Conservation (phyloP, 2,113 vertebrate species). For the Muscicapa adusta region DNA sequence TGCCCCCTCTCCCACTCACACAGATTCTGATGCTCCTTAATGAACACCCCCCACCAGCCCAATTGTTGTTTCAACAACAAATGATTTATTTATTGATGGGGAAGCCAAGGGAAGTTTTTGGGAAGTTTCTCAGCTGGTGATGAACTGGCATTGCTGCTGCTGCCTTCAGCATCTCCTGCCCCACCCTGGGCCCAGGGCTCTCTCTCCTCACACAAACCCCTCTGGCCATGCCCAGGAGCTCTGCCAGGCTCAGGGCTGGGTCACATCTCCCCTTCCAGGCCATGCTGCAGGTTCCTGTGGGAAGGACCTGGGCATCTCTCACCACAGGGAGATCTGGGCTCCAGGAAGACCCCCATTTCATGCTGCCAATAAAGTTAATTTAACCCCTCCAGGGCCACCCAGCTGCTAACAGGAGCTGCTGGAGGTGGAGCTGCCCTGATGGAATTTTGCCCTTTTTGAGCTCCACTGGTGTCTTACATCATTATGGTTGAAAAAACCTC, state of each 20-base stretch:
- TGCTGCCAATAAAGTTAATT: background rate
- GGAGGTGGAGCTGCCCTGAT: background rate
- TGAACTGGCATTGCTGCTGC: background rate
- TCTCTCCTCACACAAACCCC: background rate
- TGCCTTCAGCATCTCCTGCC: background rate
- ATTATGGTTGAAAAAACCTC: background rate
- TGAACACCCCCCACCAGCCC: background rate
- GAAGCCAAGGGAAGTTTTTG: background rate
- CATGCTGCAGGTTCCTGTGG: background rate
- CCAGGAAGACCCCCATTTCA: background rate
- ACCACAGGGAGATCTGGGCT: background rate
- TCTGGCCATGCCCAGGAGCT: background rate
- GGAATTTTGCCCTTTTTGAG: background rate
- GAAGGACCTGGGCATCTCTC: background rate
- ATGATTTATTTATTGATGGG: background rate
- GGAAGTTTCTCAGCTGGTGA: background rate
- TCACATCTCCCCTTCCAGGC: rapidly evolving
- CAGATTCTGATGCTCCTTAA: background rate
- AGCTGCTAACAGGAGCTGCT: background rate
- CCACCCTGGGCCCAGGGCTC: rapidly evolving
- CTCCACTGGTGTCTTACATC: background rate
- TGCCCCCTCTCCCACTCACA: background rate
- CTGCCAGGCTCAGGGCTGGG: background rate
- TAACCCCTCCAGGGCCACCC: background rate
- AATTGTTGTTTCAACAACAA: background rate